Base-by-base conservation (phyloP, 2,113 vertebrate species). In the Regulus satrapa region DNA sequence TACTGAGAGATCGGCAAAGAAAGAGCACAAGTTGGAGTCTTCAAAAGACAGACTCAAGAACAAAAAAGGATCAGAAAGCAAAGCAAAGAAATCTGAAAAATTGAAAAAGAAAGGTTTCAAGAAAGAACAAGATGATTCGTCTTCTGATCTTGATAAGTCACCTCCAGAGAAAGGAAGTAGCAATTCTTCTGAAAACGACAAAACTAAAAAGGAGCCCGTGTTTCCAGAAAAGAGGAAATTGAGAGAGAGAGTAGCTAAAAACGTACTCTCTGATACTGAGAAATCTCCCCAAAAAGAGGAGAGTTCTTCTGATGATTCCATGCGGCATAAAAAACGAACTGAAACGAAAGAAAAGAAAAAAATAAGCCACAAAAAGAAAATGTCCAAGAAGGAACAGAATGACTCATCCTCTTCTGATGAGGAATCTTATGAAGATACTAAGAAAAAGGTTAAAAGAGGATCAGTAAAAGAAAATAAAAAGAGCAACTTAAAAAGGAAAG, bases 331-430 rank as follows among this genome's bases (percentile, higher is more conserved):
- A 69, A 98, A 96, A 72, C 89, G 34, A 81, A 71, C 51, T 28
- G 95, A 94, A 62, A 54, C 84, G 9, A 98, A 96, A 73, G 98
- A 98, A 89, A 98, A 97, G 93, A 97, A 96, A 75, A 98, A 97
- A 92, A 63, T 94, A 46, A 97, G 68, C 73, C 95, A 96, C 73
- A 98, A 98, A 75, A 98, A 97, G 96, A 98, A 95, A 76, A 86
- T 92, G 34, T 71, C 94, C 46, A 97, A 97, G 93, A 97, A 97
- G 52, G 73, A 96, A 6, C 93, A 90, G 56, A 89, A 77, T 80
- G 97, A 96, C 20, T 98, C 97, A 5, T 97, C 97, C 8, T 98
- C 98, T 89, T 98, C 98, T 68, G 98, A 98, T 85, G 98, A 98
- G 86, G 97, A 97, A 23, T 94, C 86, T 74, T 97, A 95, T 0